These are phyloP conservation scores for Varanus komodoensis DNA, from an alignment of 2,113 vertebrate genomes.

Conservation along the genomic window DNA sequence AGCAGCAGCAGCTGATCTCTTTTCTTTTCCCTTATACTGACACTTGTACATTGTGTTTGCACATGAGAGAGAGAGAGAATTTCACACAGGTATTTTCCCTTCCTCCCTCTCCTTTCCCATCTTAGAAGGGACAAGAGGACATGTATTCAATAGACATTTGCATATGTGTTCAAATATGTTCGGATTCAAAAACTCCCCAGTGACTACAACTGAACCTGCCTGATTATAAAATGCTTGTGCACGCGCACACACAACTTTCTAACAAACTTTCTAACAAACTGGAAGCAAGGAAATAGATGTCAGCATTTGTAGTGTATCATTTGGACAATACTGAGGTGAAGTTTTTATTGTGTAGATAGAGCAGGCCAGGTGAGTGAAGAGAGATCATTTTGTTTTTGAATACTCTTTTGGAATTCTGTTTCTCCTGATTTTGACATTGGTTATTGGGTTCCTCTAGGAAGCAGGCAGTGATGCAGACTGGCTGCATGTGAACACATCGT, in stretches of 20 bases:
- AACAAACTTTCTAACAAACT: conserved; percentile 34
- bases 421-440: background rate
- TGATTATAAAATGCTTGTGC: background rate
- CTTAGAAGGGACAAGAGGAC: background rate
- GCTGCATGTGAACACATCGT: background rate
- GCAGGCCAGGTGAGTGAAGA: background rate
- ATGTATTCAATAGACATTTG: background rate
- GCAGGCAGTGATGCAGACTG: background rate
- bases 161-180: background rate
- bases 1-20: conserved; percentile 37
- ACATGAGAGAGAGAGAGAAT: background rate
- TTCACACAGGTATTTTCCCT: conserved; percentile 20
- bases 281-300: conserved; percentile 29
- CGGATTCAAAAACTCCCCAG: background rate
- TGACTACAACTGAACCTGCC: background rate
- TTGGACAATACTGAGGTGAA: conserved; percentile 6
- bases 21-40: conserved; percentile 56
- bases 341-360: background rate
- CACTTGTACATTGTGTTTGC: background rate
- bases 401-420: background rate
- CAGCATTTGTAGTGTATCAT: conserved; percentile 15
- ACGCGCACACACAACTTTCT: background rate
- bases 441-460: background rate
- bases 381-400: background rate
- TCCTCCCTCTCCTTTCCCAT: background rate